phyloP scores from a whole-genome alignment of 1,140 invertebrate species.

The Hestina assimilis region DNA sequence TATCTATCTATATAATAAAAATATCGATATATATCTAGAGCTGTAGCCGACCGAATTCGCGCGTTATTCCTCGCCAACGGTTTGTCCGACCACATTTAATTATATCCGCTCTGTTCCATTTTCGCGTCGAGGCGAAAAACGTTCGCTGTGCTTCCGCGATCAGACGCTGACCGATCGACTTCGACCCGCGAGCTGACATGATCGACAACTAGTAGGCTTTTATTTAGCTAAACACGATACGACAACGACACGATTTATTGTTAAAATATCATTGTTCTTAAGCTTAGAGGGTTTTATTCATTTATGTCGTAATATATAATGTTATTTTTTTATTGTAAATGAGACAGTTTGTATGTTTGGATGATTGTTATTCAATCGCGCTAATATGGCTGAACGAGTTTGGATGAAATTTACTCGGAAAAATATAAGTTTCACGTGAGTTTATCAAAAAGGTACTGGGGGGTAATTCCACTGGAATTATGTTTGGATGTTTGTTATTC shows the following conservation, averaged over 20 bases:
- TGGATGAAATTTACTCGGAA: too few species aligned
- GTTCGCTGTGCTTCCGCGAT: conserved; percentile 56
- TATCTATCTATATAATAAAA: conserved; percentile 15
- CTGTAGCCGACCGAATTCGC: conserved; percentile 54
- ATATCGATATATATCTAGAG: conserved; percentile 19
- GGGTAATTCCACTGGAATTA: too few species aligned
- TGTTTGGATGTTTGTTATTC: too few species aligned
- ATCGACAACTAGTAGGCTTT: conserved; percentile 20
- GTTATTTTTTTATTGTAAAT: too few species aligned
- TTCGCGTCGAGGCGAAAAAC: conserved; percentile 58
- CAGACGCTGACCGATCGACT: conserved; percentile 47
- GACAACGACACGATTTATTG: conserved; percentile 5
- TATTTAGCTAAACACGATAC: conserved; percentile 1
- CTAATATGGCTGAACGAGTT: too few species aligned
- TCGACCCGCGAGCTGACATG: conserved; percentile 20
- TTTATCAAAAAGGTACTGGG: too few species aligned
- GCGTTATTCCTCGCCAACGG: conserved; percentile 61
- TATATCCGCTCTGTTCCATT: conserved; percentile 73
- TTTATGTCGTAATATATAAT: too few species aligned
- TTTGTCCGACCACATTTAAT: conserved; percentile 68
- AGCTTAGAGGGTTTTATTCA: too few species aligned
- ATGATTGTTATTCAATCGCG: too few species aligned
- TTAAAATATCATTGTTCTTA: too few species aligned
- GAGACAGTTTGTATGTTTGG: too few species aligned
- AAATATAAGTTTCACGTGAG: too few species aligned